Percentiles rank a stretch among this genome's conserved stretches.
phyloP scores from a whole-genome alignment of 2,888 invertebrate genomes.

The Gibbula magus region DNA sequence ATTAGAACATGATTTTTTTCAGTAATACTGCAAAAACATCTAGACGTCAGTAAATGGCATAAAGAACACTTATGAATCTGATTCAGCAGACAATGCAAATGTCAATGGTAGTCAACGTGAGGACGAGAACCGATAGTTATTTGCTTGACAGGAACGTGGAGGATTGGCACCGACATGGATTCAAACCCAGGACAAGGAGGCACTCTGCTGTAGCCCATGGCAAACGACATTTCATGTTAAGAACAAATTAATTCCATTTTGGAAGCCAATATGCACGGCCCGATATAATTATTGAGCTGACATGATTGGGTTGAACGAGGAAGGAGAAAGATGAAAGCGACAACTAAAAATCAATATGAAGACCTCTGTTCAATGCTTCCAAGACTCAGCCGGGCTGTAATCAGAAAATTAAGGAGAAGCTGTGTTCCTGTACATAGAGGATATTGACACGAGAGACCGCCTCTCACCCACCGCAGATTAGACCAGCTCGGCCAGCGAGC shows the following conservation, averaged over 20 bases:
- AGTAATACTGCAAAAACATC: no score
- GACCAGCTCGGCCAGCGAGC: neutral
- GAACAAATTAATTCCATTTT: constrained; percentile 31
- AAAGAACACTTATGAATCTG: no score
- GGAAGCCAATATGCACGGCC: constrained; percentile 31
- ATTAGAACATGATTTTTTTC: no score
- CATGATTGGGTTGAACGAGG: constrained; percentile 25
- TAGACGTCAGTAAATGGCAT: no score
- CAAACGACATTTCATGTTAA: constrained; percentile 24
- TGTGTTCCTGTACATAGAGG: neutral
- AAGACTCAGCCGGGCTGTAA: constrained; percentile 19
- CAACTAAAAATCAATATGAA: constrained; percentile 22
- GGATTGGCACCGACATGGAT: neutral
- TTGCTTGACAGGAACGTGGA: neutral
- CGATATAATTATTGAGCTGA: constrained; percentile 29
- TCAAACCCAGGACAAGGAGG: neutral
- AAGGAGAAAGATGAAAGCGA: constrained; percentile 24
- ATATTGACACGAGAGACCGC: constrained; percentile 3
- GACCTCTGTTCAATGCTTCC: constrained; percentile 21
- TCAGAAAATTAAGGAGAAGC: constrained; percentile 29
- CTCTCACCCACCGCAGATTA: constrained; percentile 1
- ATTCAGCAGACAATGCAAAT: no score
- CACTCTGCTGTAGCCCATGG: neutral
- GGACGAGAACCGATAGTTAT: no score
- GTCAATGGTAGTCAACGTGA: no score